phyloP scores from a whole-genome alignment of 2,888 invertebrate species.

The Drosophila mimica region DNA sequence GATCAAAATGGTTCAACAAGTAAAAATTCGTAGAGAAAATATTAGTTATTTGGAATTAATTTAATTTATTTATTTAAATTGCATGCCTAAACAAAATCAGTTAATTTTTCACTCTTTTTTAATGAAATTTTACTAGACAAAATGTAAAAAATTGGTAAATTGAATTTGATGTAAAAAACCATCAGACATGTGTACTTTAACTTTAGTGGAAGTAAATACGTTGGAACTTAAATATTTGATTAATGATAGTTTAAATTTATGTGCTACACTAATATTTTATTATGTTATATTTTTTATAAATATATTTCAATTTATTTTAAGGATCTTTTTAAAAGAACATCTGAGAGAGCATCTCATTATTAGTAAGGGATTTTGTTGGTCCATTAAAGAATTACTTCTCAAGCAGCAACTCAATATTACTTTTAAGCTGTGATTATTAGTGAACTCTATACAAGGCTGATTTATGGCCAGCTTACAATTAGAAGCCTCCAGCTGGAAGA shows the following conservation, averaged over 20 bases:
- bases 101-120: background rate
- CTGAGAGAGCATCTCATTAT: background rate
- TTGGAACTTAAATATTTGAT: background rate
- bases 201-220: background rate
- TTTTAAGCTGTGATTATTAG: background rate
- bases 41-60: background rate
- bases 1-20: background rate
- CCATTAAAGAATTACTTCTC: background rate
- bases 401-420: background rate
- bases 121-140: background rate
- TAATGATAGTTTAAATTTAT: background rate
- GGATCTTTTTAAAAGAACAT: background rate
- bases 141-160: background rate
- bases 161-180: background rate
- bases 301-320: background rate
- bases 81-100: background rate
- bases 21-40: background rate
- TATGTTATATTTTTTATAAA: background rate
- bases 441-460: background rate
- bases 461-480: constrained; percentile 18
- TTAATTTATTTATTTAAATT: too few relatives aligned
- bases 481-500: constrained; percentile 5
- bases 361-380: background rate
- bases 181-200: background rate
- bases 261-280: background rate